phyloP scores from a whole-genome alignment of 2,113 vertebrate genomes.

The Glaucidium brasilianum region DNA sequence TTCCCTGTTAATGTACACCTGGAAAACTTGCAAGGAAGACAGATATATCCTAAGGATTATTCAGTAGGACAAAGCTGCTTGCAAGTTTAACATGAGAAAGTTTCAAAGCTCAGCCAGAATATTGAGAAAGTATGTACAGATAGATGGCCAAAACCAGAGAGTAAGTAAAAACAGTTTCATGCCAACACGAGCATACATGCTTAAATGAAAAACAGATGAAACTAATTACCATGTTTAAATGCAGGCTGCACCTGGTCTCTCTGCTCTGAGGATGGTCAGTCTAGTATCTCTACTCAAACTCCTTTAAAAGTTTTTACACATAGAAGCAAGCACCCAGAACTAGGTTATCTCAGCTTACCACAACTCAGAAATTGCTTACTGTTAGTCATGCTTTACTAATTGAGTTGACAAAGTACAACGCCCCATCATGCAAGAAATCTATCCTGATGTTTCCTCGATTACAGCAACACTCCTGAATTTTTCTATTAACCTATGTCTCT shows the following conservation, averaged over 20 bases:
- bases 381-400: slow-evolving; percentile 17
- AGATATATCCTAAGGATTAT: slow-evolving; percentile 48
- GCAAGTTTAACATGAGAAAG: not conserved
- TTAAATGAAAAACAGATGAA: slow-evolving; percentile 20
- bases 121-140: not conserved
- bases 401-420: not conserved
- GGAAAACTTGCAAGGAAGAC: slow-evolving; percentile 50
- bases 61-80: slow-evolving; percentile 14
- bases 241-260: slow-evolving; percentile 20
- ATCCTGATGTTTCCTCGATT: not conserved
- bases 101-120: slow-evolving; percentile 14
- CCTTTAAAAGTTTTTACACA: not conserved
- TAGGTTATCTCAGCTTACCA: not conserved
- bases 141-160: slow-evolving; percentile 16
- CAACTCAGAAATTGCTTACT: not conserved
- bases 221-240: slow-evolving; percentile 16
- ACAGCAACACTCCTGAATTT: not conserved
- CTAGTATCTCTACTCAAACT: not conserved
- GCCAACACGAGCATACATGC: slow-evolving; percentile 55
- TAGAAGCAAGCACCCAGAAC: not conserved
- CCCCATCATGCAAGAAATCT: not conserved
- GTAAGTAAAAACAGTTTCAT: slow-evolving; percentile 26
- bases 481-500: not conserved
- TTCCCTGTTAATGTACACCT: slow-evolving; percentile 48
- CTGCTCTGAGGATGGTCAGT: slow-evolving; percentile 16